Percentiles rank a stretch among this genome's conserved stretches.
Conservation (phyloP, 2,888 invertebrate genomes). For the Erebia epiphron region DNA sequence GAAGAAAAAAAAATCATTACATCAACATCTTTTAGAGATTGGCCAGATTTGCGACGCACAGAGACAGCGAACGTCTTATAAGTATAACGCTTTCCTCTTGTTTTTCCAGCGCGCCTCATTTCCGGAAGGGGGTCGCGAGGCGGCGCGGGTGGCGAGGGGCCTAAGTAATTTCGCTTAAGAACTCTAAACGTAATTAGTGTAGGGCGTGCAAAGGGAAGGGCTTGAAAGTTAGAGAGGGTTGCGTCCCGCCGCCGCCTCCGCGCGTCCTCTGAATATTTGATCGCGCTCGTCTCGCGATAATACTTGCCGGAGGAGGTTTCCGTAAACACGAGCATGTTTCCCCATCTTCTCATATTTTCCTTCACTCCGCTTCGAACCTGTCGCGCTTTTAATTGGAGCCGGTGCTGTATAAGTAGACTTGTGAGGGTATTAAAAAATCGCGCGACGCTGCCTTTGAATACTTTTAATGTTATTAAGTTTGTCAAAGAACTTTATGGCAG, state of each 20-base stretch:
- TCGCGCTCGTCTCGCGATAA: conserved; percentile 81
- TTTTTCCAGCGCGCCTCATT: conserved; percentile 82
- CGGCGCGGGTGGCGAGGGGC: conserved; percentile 78
- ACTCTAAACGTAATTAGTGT: conserved; percentile 88
- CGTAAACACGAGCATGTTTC: conserved; percentile 79
- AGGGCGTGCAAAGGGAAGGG: conserved; percentile 85
- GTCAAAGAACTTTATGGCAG: conserved; percentile 63
- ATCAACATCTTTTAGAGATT: conserved; percentile 81
- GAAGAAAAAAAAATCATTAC: conserved; percentile 81
- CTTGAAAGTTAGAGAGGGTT: conserved; percentile 86
- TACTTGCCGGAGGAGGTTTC: conserved; percentile 81
- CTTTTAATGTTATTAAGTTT: conserved; percentile 74
- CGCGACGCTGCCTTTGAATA: conserved; percentile 72
- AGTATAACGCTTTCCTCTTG: conserved; percentile 79
- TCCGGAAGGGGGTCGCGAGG: conserved; percentile 75
- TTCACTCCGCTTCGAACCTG: conserved; percentile 74
- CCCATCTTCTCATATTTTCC: conserved; percentile 74
- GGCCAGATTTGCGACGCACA: conserved; percentile 79
- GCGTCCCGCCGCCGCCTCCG: conserved; percentile 64
- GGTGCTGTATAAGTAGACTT: conserved; percentile 77
- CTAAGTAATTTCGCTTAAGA: conserved; percentile 87
- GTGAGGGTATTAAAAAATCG: conserved; percentile 79
- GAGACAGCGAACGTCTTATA: conserved; percentile 75
- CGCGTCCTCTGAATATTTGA: conserved; percentile 80
- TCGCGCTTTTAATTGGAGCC: conserved; percentile 79